Percentiles rank a stretch among this genome's conserved stretches.
Conservation (phyloP, 2,113 vertebrate species). For the Chrysochloris asiatica region DNA sequence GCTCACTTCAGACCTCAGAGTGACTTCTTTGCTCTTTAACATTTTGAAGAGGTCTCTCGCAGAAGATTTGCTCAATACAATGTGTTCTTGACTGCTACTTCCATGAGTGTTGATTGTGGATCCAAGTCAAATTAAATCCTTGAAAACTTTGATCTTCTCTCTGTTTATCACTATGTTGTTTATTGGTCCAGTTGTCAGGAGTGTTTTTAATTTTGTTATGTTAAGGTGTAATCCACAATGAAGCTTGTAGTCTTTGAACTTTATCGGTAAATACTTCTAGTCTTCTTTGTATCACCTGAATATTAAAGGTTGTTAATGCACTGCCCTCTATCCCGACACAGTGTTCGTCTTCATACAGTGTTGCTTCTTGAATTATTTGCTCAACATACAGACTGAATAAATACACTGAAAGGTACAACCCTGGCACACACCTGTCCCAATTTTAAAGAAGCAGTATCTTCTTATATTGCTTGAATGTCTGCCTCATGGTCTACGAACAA, state of each 20-base stretch:
- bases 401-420: neutral
- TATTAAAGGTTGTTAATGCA: neutral
- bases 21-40: neutral
- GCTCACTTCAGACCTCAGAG: neutral
- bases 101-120: neutral
- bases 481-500: neutral
- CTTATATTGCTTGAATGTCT: neutral
- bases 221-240: neutral
- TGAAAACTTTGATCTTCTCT: neutral
- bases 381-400: neutral
- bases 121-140: neutral
- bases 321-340: neutral
- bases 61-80: neutral
- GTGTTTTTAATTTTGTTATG: neutral
- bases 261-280: neutral
- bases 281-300: neutral
- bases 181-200: neutral
- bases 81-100: neutral
- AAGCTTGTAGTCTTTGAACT: neutral
- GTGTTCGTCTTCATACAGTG: neutral
- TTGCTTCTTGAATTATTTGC: neutral
- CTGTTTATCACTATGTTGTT: neutral
- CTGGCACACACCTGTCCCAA: neutral
- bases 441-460: neutral
- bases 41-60: neutral